Base-by-base conservation (phyloP, 2,888 invertebrate genomes). In the Epinotia nisella region DNA sequence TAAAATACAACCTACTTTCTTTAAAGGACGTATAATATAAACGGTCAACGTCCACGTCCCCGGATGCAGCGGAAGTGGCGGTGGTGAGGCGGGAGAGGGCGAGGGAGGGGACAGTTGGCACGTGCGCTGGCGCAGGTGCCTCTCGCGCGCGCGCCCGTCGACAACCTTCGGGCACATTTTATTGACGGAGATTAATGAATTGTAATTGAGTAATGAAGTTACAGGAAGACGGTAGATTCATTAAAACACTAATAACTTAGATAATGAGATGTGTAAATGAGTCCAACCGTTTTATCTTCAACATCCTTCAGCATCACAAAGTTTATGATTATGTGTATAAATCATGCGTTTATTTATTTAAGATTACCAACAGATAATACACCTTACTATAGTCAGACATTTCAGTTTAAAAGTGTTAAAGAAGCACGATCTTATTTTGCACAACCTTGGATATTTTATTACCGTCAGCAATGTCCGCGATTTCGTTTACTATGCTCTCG, bases 81-180 rank as follows among this genome's bases (percentile, higher is more conserved):
- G 80, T 74, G 73, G 78, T 77, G 78, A 79, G 72, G 78, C 74
- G 80, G 79, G 80, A 76, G 83, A 76, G 83, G 81, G 21, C 1
- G 21, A 24, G 81, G 83, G 77, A 82, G 81, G 85, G 87, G 87
- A 85, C 90, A 89, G 90, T 90, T 90, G 90, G 91, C 91, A 86
- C 92, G 92, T 90, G 91, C 92, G 88, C 87, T 75, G 75, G 88
- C 89, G 90, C 92, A 91, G 92, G 91, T 91, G 92, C 85, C 83
- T 81, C 77, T 74, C 78, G 78, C 79, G 78, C 80, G 78, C 75
- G 74, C 85, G 83, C 86, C 78, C 78, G 74, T 51, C 0, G 3
- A 2, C 74, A 86, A 87, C 84, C 3, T 74, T 75, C 76, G 41
- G 66, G 5, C 3, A 49, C 49, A 45, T 15, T 45, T 49, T 24